Evolutionary conservation across 2,888 invertebrate genomes (phyloP).

Genomic region (Amiota communis): DNA sequence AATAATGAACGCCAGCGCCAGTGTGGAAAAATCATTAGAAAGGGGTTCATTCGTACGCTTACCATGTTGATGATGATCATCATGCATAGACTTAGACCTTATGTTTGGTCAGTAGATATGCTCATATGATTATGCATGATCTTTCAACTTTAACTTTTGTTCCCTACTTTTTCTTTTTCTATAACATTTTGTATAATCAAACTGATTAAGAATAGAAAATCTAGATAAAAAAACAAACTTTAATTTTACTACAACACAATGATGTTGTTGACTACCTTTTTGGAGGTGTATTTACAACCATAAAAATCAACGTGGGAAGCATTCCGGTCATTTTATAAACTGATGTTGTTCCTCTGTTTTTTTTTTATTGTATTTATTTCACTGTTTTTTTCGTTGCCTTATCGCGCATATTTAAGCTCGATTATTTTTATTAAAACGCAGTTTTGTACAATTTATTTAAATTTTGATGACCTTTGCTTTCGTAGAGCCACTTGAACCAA

Average conservation of each 20-base stretch:
- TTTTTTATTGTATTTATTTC: conserved; percentile 5
- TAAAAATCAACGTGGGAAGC: conserved; percentile 37
- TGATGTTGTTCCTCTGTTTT: no score
- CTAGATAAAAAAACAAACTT: conserved; percentile 60
- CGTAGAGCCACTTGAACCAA: background rate
- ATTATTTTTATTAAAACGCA: conserved; percentile 32
- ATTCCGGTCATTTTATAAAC: background rate
- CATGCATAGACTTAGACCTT: conserved; percentile 23
- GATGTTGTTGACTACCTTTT: background rate
- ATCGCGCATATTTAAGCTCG: background rate
- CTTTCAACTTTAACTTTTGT: conserved; percentile 21
- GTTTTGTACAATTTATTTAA: conserved; percentile 68
- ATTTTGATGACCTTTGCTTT: conserved; percentile 45
- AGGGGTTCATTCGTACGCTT: background rate
- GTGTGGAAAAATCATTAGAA: conserved; percentile 12
- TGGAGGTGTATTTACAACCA: conserved; percentile 10
- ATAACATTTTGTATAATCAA: conserved; percentile 56
- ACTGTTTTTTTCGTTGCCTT: conserved; percentile 18
- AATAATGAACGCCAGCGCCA: conserved; percentile 55
- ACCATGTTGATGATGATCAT: conserved; percentile 18
- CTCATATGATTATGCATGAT: conserved; percentile 62
- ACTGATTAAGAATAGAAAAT: conserved; percentile 57
- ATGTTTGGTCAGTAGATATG: conserved; percentile 33
- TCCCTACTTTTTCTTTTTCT: conserved; percentile 13
- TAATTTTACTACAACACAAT: conserved; percentile 49